Conservation (phyloP, 1,140 invertebrate species). For the Anastrepha obliqua region DNA sequence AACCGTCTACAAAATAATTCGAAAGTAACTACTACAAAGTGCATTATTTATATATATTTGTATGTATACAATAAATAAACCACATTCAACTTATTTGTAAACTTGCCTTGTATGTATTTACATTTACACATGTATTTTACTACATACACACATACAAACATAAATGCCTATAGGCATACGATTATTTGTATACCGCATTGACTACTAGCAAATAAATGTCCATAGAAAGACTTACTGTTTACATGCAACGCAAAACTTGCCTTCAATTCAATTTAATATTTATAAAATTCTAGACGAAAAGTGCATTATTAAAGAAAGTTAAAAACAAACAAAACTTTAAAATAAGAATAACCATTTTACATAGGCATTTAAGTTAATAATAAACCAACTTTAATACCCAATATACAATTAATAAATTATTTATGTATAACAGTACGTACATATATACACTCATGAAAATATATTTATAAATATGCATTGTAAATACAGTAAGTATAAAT, state of each 20-base stretch:
- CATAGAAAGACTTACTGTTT: constrained; percentile 14
- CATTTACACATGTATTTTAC: too few relatives aligned
- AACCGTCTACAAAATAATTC: neutral
- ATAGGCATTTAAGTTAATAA: neutral
- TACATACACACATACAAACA: too few relatives aligned
- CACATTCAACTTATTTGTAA: too few relatives aligned
- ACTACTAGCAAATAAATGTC: constrained; percentile 28
- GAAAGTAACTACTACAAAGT: constrained; percentile 15
- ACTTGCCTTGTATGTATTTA: too few relatives aligned
- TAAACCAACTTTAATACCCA: neutral
- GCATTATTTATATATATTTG: neutral
- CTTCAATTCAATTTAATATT: neutral
- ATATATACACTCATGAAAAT: neutral
- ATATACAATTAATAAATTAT: constrained; percentile 26
- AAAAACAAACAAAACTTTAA: neutral
- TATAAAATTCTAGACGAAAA: neutral
- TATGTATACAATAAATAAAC: too few relatives aligned
- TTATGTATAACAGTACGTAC: neutral
- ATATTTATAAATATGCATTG: too few relatives aligned
- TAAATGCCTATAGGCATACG: too few relatives aligned
- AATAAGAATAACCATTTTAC: neutral
- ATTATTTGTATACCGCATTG: neutral
- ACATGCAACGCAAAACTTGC: constrained; percentile 35
- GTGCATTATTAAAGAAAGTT: neutral
- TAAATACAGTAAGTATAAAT: neutral